Evolutionary conservation across 2,797 vertebrate genomes (phyloP), one percentile per base, ranked within the genome.

Genomic region (Acanthornis magna): DNA sequence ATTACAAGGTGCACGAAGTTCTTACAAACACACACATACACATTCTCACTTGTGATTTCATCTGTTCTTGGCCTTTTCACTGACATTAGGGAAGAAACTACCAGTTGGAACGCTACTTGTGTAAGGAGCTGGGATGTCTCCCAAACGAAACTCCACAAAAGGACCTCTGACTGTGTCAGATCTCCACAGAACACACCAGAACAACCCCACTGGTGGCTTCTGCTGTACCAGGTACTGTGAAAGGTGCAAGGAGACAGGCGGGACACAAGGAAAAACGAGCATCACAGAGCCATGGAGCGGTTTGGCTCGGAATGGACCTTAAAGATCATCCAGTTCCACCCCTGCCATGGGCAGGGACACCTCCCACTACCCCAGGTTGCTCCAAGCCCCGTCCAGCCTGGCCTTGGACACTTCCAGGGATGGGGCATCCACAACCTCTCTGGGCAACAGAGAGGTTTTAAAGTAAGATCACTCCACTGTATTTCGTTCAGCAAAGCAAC

Each of bases 401-500:
- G 60, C 40, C 67, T 45, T 7, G 81, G 61, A 13, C 67, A 55
- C 42, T 48, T 1, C 34, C 74, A 78, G 80, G 74, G 60, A 78
- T 12, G 67, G 74, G 67, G 54, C 67, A 79, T 27, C 47, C 55
- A 75, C 34, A 42, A 0, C 30, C 5, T 1, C 80, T 66, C 88
- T 29, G 63, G 71, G 72, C 54, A 61, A 23, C 67, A 78, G 74
- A 73, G 74, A 85, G 32, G 40, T 47, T 70, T 60, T 4, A 22
- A 58, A 81, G 48, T 4, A 11, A 81, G 82, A 42, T 68, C 6
- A 71, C 93, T 81, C 76, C 38, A 13, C 91, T 61, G 85, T 8
- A 4, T 21, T 55, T 57, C 20, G 1, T 20, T 60, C 95, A 95
- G 94, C 92, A 86, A 86, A 93, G 92, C 96, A 88, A 88, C 88